These are phyloP conservation scores for Neoniphon sammara DNA, from an alignment of 2,797 vertebrate species.

Conservation along the genomic window DNA sequence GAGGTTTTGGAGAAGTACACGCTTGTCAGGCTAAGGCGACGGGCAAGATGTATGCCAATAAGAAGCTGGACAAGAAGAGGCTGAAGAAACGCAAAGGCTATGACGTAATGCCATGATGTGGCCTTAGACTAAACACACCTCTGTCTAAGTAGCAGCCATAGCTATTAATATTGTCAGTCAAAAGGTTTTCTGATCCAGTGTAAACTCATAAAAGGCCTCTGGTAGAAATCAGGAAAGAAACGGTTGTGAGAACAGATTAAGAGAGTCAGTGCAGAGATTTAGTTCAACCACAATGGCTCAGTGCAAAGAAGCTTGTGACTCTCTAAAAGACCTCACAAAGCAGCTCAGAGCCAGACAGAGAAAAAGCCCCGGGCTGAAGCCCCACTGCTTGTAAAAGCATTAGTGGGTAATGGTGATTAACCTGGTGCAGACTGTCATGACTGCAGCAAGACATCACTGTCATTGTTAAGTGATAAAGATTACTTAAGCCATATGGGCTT, in stretches of 20 bases:
- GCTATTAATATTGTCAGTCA: neutral
- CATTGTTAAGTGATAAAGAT: neutral
- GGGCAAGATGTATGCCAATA: constrained; percentile 87
- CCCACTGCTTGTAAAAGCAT: constrained; percentile 53
- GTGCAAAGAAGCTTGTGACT: constrained; percentile 72
- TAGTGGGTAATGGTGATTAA: constrained; percentile 55
- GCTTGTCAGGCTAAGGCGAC: constrained; percentile 85
- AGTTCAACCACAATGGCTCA: constrained; percentile 53
- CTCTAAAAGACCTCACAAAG: constrained; percentile 61
- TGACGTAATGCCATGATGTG: constrained; percentile 65
- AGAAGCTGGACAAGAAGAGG: constrained; percentile 86
- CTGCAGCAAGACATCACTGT: neutral
- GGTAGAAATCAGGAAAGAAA: constrained; percentile 24
- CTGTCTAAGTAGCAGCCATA: neutral
- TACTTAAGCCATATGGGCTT: too few relatives aligned
- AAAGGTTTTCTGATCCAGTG: neutral
- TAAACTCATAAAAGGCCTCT: neutral
- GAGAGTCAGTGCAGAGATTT: constrained; percentile 54
- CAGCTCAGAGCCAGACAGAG: constrained; percentile 58
- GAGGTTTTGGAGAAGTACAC: constrained; percentile 83
- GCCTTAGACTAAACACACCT: neutral
- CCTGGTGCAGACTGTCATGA: constrained; percentile 33
- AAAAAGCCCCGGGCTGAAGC: constrained; percentile 3
- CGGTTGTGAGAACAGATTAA: constrained; percentile 32
- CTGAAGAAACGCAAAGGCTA: constrained; percentile 85